phyloP scores from a whole-genome alignment of 2,797 vertebrate species.

The Octomys mimax region DNA sequence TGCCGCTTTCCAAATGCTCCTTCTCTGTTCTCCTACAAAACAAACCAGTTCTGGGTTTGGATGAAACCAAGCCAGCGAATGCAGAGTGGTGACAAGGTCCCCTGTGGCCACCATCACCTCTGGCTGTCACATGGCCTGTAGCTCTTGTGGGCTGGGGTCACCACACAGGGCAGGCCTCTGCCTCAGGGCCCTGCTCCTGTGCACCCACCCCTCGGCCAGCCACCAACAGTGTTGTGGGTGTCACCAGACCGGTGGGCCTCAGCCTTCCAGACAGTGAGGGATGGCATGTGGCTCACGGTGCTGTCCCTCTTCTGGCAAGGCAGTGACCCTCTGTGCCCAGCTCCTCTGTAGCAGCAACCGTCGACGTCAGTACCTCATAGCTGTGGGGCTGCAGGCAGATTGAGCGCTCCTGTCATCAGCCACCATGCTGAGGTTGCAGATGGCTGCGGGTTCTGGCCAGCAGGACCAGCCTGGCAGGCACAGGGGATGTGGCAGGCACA shows the following conservation, averaged over 20 bases:
- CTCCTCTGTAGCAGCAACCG: neutral
- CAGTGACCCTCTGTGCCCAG: neutral
- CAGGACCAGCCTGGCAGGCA: neutral
- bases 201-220: neutral
- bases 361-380: neutral
- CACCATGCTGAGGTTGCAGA: neutral
- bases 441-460: neutral
- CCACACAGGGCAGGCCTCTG: neutral
- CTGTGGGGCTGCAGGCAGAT: neutral
- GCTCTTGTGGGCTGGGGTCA: too few relatives aligned
- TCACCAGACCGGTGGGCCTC: neutral
- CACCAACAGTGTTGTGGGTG: neutral
- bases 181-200: neutral
- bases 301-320: neutral
- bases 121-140: neutral
- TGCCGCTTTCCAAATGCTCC: conserved; percentile 46
- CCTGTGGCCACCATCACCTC: neutral
- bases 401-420: neutral
- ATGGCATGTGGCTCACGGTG: neutral
- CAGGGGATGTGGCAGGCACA: neutral
- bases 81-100: neutral
- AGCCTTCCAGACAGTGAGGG: neutral
- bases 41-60: neutral
- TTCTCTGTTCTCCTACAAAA: conserved; percentile 6
- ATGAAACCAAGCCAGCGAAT: neutral